A percentile compares a stretch with the other conserved stretches of the same genome.
Evolutionary conservation across 1,140 invertebrate genomes (phyloP).

Genomic region (Hylyphantes graminicola): DNA sequence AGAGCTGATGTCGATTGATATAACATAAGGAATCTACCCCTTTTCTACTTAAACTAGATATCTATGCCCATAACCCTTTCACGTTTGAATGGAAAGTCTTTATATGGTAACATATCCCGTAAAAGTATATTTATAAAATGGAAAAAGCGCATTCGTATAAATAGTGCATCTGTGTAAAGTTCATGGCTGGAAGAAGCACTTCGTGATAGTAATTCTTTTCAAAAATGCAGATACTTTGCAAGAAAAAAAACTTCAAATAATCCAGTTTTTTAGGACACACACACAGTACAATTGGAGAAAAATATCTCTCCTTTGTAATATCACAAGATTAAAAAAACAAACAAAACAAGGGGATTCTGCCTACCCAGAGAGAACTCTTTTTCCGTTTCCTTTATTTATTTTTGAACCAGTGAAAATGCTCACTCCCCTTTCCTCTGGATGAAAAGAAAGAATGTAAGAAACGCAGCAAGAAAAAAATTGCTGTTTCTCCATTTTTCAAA

Average conservation of each 20-base stretch:
- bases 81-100: no score
- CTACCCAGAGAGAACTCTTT: not conserved
- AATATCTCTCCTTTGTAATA: conserved; percentile 5
- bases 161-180: no score
- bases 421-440: not conserved
- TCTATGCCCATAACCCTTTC: not conserved
- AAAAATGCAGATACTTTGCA: not conserved
- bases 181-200: no score
- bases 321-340: conserved; percentile 1
- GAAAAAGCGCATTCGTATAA: no score
- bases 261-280: not conserved
- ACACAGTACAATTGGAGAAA: conserved; percentile 23
- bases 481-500: conserved; percentile 20
- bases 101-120: no score
- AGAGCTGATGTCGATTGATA: no score
- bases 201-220: not conserved
- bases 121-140: no score
- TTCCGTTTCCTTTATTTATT: conserved; percentile 24
- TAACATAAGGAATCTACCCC: not conserved
- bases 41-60: not conserved
- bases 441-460: conserved; percentile 6
- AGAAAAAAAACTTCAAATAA: conserved; percentile 9
- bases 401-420: conserved; percentile 19
- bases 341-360: not conserved
- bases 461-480: conserved; percentile 5